Evolutionary conservation across 1,140 invertebrate genomes (phyloP).

Genomic region (Meloidogyne hapla): DNA sequence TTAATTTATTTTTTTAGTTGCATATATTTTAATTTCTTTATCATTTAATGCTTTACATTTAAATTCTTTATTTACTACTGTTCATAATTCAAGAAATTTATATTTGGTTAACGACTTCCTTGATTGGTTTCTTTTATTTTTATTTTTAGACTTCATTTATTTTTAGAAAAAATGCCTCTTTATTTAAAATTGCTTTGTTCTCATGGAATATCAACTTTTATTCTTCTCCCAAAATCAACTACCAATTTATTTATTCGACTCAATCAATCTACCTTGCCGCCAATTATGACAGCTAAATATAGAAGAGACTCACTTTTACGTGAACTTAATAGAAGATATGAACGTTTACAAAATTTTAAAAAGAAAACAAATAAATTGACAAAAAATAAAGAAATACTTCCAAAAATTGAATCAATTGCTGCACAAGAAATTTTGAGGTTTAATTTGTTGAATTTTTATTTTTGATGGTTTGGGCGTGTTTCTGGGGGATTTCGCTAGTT

Average conservation of each 20-base stretch:
- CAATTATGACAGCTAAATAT: not conserved
- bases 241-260: not conserved
- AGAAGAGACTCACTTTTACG: not conserved
- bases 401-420: not conserved
- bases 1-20: slow-evolving; percentile 33
- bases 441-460: too few relatives aligned
- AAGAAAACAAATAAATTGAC: not conserved
- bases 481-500: too few relatives aligned
- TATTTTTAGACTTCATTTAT: not conserved
- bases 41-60: slow-evolving; percentile 34
- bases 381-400: not conserved
- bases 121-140: slow-evolving; percentile 31
- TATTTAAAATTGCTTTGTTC: not conserved
- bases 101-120: slow-evolving; percentile 48
- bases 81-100: slow-evolving; percentile 8
- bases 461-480: too few relatives aligned
- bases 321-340: not conserved
- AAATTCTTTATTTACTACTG: slow-evolving; percentile 32
- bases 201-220: not conserved
- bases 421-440: not conserved
- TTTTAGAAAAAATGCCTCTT: not conserved
- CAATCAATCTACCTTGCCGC: not conserved
- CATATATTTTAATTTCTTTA: slow-evolving; percentile 47
- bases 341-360: not conserved
- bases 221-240: not conserved